Evolutionary conservation across 2,113 vertebrate species (phyloP), one percentile per base, ranked within the genome.

Genomic region (Actinemys pallida): DNA sequence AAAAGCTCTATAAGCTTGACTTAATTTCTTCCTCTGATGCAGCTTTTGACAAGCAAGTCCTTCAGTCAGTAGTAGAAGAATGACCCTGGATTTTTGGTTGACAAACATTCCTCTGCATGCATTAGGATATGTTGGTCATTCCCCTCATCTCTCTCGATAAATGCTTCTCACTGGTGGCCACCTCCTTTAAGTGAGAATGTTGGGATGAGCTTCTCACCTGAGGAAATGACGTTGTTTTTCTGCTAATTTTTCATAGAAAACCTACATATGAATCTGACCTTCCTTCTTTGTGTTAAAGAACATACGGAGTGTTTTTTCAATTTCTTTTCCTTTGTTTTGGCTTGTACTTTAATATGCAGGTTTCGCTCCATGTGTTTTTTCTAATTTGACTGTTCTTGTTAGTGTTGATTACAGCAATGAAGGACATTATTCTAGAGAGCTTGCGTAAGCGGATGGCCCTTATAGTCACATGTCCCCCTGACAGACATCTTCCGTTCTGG

Each of bases 321-420:
- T 89, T 94, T 96, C 47, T 6, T 93, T 92, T 82, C 7, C 83
- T 88, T 80, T 0, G 0, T 78, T 27, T 94, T 90, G 10, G 90
- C 89, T 89, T 45, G 49, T 92, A 90, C 90, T 89, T 52, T 62
- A 90, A 52, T 78, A 14, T 0, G 1, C 80, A 96, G 88, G 93
- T 94, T 97, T 95, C 56, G 88, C 56, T 94, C 89, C 81, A 93
- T 87, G 93, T 57, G 25, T 94, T 87, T 97, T 94, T 97, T 97
- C 92, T 96, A 91, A 96, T 89, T 92, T 96, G 83, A 85, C 89
- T 83, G 94, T 94, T 97, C 96, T 95, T 96, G 95, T 97, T 97
- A 96, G 97, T 96, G 95, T 97, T 97, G 95, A 97, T 97, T 97
- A 97, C 95, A 96, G 94, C 94, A 94, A 86, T 95, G 90, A 95